Percentiles rank a stretch among this genome's conserved stretches.
These are phyloP conservation scores for Drosophila burlai DNA, from an alignment of 1,140 invertebrate genomes.

Conservation along the genomic window DNA sequence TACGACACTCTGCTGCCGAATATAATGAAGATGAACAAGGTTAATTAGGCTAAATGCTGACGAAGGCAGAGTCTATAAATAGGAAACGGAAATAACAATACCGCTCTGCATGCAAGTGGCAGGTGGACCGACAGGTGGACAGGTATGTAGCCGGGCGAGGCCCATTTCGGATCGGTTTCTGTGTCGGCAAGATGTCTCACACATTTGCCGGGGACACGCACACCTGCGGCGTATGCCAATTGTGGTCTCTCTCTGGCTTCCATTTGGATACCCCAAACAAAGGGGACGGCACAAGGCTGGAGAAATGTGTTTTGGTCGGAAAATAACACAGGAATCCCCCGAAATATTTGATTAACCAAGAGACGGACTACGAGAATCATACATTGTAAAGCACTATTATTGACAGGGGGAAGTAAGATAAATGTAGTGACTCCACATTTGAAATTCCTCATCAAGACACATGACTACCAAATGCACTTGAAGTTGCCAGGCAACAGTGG, in stretches of 20 bases:
- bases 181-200: slow-evolving; percentile 30
- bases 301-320: too few species aligned
- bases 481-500: background rate
- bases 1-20: background rate
- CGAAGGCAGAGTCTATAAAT: slow-evolving; percentile 25
- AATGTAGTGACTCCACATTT: background rate
- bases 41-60: slow-evolving; percentile 30
- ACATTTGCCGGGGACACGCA: slow-evolving; percentile 39
- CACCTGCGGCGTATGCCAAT: slow-evolving; percentile 27
- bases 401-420: background rate
- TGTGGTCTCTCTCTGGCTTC: slow-evolving; percentile 7
- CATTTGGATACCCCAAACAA: slow-evolving; percentile 16
- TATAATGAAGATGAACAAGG: slow-evolving; percentile 28
- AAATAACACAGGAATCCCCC: background rate
- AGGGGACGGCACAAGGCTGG: background rate
- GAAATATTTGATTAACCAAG: background rate
- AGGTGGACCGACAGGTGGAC: slow-evolving; percentile 37
- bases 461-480: background rate
- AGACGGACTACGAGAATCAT: background rate
- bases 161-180: slow-evolving; percentile 13
- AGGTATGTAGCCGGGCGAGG: slow-evolving; percentile 14
- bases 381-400: background rate
- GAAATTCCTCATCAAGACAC: background rate
- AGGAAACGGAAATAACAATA: slow-evolving; percentile 30
- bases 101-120: slow-evolving; percentile 28